Evolutionary conservation across 2,797 vertebrate genomes (phyloP).

Genomic region (Alfaro cultratus): DNA sequence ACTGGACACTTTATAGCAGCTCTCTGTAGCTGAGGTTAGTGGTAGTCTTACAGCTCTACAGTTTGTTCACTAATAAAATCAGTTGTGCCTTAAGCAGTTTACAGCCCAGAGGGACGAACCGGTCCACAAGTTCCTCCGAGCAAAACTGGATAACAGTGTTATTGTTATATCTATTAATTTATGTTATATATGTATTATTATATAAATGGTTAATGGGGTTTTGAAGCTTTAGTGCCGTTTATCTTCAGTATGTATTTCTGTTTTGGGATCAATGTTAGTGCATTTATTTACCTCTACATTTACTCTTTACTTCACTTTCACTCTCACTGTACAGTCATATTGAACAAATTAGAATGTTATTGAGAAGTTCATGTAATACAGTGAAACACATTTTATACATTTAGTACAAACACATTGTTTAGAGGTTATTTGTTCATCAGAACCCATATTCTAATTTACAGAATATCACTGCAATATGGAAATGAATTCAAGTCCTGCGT

Average conservation of each 20-base stretch:
- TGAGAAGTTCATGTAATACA: background rate
- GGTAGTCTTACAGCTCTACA: slow-evolving; percentile 39
- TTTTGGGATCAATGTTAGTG: background rate
- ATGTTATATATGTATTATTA: background rate
- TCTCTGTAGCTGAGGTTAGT: slow-evolving; percentile 24
- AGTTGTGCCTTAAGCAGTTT: background rate
- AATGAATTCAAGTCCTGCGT: too few relatives aligned
- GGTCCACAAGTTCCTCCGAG: background rate
- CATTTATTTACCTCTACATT: background rate
- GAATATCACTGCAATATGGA: too few relatives aligned
- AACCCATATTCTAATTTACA: too few relatives aligned
- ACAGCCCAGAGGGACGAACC: background rate
- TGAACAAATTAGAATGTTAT: background rate
- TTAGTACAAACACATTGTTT: background rate
- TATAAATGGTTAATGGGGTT: background rate
- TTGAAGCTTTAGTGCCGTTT: background rate
- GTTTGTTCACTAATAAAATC: slow-evolving; percentile 23
- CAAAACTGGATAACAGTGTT: background rate
- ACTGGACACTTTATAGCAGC: slow-evolving; percentile 16
- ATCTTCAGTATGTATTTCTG: background rate
- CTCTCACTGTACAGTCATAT: background rate
- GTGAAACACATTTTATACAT: background rate
- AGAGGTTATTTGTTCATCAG: too few relatives aligned
- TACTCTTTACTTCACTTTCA: background rate
- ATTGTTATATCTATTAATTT: background rate